phyloP scores from a whole-genome alignment of 2,888 invertebrate species.

The Eristalinus sepulchralis region DNA sequence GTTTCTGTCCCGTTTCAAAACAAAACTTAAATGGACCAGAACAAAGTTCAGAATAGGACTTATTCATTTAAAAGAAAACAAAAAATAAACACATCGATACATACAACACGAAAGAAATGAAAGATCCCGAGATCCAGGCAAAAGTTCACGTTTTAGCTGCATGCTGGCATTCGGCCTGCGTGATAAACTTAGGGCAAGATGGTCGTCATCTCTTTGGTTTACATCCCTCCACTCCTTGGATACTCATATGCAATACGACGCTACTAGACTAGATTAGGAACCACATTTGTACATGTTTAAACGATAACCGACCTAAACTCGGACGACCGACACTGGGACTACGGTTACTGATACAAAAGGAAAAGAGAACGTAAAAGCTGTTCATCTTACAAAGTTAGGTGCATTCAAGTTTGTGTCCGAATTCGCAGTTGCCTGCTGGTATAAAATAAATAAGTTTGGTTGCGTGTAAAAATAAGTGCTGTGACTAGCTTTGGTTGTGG shows the following conservation, averaged over 20 bases:
- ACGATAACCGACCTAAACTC: conserved; percentile 39
- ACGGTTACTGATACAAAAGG: neutral
- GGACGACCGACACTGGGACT: conserved; percentile 35
- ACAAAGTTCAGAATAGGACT: no score
- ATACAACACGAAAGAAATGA: conserved; percentile 16
- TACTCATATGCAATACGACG: neutral
- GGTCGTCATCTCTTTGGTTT: conserved; percentile 12
- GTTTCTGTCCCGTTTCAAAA: conserved; percentile 37
- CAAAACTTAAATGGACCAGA: no score
- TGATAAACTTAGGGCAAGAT: no score
- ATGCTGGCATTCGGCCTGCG: no score
- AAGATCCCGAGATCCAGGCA: conserved; percentile 40
- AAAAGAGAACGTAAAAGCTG: conserved; percentile 54
- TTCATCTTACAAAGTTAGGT: conserved; percentile 49
- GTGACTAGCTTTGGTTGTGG: conserved; percentile 73
- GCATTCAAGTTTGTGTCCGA: conserved; percentile 3
- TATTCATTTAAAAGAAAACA: no score
- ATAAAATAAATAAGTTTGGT: conserved; percentile 44
- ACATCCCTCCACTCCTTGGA: neutral
- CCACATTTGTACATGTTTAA: conserved; percentile 80
- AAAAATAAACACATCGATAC: neutral
- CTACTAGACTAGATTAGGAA: conserved; percentile 80
- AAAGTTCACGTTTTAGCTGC: conserved; percentile 1
- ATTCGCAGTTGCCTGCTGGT: conserved; percentile 13
- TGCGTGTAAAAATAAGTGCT: conserved; percentile 9